phyloP scores from a whole-genome alignment of 1,140 invertebrate genomes.

The Cyrtorhinus lividipennis region DNA sequence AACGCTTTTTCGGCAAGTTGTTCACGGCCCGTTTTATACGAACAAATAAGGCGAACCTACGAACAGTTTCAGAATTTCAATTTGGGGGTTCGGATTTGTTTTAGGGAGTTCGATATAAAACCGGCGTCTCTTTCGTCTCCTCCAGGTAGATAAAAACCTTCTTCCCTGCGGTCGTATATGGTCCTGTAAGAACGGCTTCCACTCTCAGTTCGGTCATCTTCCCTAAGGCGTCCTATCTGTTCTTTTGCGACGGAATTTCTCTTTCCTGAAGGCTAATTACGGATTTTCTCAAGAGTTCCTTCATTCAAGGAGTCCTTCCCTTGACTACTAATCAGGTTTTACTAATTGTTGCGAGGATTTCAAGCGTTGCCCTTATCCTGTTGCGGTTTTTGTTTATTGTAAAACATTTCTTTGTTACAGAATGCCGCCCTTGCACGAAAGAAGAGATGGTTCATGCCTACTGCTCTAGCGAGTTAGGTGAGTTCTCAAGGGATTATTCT shows the following conservation, averaged over 20 bases:
- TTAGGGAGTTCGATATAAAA: too few relatives aligned
- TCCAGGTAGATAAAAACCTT: too few relatives aligned
- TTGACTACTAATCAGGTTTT: slow-evolving; percentile 3
- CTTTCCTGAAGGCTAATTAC: background rate
- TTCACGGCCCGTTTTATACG: background rate
- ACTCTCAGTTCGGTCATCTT: too few relatives aligned
- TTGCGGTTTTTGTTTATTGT: background rate
- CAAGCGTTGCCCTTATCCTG: too few relatives aligned
- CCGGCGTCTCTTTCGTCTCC: too few relatives aligned
- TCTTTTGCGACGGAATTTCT: background rate
- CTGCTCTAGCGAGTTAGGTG: slow-evolving; percentile 64
- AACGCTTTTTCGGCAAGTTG: background rate
- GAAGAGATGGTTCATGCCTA: slow-evolving; percentile 59
- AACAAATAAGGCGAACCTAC: too few relatives aligned
- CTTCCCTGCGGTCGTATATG: too few relatives aligned
- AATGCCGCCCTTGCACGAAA: slow-evolving; percentile 56
- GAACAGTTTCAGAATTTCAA: too few relatives aligned
- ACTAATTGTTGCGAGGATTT: background rate
- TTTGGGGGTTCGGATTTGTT: too few relatives aligned
- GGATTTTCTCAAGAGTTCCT: background rate
- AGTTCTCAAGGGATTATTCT: too few relatives aligned
- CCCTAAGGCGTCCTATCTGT: background rate
- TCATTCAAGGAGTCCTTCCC: background rate
- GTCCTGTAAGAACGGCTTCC: too few relatives aligned
- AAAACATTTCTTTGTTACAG: slow-evolving; percentile 23